phyloP scores from a whole-genome alignment of 2,888 invertebrate species.

The Steinernema hermaphroditum region DNA sequence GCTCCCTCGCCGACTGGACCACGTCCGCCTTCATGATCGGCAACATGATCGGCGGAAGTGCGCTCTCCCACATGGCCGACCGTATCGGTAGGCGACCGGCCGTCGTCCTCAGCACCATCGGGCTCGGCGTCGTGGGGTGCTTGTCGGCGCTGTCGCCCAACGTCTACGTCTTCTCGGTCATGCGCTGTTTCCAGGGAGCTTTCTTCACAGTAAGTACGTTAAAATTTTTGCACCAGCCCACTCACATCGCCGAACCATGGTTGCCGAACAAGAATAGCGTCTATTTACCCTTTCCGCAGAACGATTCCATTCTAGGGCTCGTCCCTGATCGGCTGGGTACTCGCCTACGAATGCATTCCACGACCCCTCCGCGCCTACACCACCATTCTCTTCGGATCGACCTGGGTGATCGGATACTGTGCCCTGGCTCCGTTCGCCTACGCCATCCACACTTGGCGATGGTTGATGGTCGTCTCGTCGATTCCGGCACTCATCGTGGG shows the following conservation, averaged over 20 bases:
- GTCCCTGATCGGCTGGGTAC: constrained; percentile 50
- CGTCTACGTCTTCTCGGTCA: constrained; percentile 74
- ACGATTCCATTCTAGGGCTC: constrained; percentile 41
- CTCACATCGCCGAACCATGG: not conserved
- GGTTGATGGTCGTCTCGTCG: constrained; percentile 43
- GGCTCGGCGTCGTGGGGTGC: constrained; percentile 72
- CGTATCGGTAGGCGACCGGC: constrained; percentile 39
- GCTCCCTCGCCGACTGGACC: constrained; percentile 14
- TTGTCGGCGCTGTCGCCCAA: constrained; percentile 75
- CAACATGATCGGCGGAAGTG: constrained; percentile 12
- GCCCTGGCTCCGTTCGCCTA: constrained; percentile 49
- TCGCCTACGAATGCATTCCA: constrained; percentile 57
- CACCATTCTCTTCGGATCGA: constrained; percentile 54
- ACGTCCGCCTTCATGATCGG: constrained; percentile 19
- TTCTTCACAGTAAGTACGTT: constrained; percentile 74
- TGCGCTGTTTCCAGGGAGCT: constrained; percentile 76
- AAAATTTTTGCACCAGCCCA: not conserved
- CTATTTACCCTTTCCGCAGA: not conserved
- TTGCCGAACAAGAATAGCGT: not conserved
- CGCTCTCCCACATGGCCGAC: constrained; percentile 5
- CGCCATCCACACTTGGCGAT: constrained; percentile 47
- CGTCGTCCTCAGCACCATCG: constrained; percentile 36
- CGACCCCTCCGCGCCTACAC: constrained; percentile 54
- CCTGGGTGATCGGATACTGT: constrained; percentile 56
- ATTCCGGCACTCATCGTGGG: constrained; percentile 42